Base-by-base conservation (phyloP, 2,888 invertebrate species). In the Morpho deidamia region DNA sequence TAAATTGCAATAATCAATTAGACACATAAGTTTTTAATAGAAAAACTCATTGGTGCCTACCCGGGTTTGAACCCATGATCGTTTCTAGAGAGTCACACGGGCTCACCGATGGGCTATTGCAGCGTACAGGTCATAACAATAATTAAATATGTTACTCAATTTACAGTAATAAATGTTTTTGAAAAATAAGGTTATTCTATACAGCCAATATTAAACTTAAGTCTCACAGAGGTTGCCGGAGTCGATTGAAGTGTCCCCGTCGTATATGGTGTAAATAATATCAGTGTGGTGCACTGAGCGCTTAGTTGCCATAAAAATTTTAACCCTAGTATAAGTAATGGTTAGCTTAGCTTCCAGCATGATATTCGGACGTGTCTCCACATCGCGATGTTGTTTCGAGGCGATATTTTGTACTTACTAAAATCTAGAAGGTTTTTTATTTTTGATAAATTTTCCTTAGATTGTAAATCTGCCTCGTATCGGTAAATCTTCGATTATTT, bases 261-360 rank as follows among this genome's bases (percentile, higher is more conserved):
- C 59, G 46, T 55, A 51, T 59, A 67, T 61, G 70, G 70, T 87
- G 87, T 87, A 87, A 78, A 87, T 88, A 86, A 76, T 69, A 69
- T 86, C 84, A 79, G 85, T 83, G 83, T 61, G 63, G 59, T 60
- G 62, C 84, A 80, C 86, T 86, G 86, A 83, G 71, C 76, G 85
- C 83, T 84, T 87, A 81, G 88, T 87, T 87, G 88, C 88, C 88
- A 89, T 89, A 89, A 81, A 84, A 50, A 82, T 77, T 80, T 73
- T 82, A 81, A 78, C 78, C 75, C 76, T 88, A 87, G 85, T 81
- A 74, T 80, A 84, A 79, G 79, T 82, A 77, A 78, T 72, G 71
- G 74, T 60, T 46, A 53, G 58, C 53, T 49, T 40, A 49, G 37
- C 48, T 48, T 11, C 34, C 14, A 14, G 11, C 44, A 34, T 44